phyloP scores from a whole-genome alignment of 2,797 vertebrate species.

The Ptychobarbus kaznakovi region DNA sequence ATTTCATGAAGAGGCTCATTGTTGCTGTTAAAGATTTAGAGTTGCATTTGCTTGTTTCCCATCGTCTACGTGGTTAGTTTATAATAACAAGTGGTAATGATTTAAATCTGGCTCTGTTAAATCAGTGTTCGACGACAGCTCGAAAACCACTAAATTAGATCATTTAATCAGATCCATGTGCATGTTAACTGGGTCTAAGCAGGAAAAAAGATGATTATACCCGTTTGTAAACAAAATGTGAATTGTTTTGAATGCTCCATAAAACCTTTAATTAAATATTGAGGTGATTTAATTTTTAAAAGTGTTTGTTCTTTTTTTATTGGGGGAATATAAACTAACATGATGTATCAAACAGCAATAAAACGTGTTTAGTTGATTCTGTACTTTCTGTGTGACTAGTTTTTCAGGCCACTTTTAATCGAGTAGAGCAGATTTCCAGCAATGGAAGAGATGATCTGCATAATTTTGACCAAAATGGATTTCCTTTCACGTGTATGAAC shows the following conservation, averaged over 20 bases:
- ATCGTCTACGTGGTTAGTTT: slow-evolving; percentile 51
- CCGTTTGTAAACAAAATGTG: slow-evolving; percentile 36
- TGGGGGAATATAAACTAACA: not conserved
- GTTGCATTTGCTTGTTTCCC: slow-evolving; percentile 48
- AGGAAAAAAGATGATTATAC: slow-evolving; percentile 26
- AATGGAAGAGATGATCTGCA: slow-evolving; percentile 8
- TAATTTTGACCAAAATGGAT: slow-evolving; percentile 7
- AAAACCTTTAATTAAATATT: slow-evolving; percentile 41
- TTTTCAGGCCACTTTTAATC: slow-evolving; percentile 36
- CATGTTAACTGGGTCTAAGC: slow-evolving; percentile 4
- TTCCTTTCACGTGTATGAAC: slow-evolving; percentile 14
- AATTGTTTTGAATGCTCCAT: slow-evolving; percentile 19
- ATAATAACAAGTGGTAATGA: slow-evolving; percentile 54
- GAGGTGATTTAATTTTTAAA: slow-evolving; percentile 9
- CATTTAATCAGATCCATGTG: slow-evolving; percentile 44
- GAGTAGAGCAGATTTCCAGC: not conserved
- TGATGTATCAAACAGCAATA: not conserved
- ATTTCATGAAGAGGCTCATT: slow-evolving; percentile 45
- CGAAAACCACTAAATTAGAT: slow-evolving; percentile 46
- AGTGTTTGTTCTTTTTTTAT: not conserved
- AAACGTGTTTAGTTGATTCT: slow-evolving; percentile 1
- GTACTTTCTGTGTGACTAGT: slow-evolving; percentile 12
- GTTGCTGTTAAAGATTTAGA: slow-evolving; percentile 48
- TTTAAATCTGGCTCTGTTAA: slow-evolving; percentile 49
- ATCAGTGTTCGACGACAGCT: slow-evolving; percentile 38